Evolutionary conservation across 2,888 invertebrate genomes (phyloP).

Genomic region (Drosophila barbarae): DNA sequence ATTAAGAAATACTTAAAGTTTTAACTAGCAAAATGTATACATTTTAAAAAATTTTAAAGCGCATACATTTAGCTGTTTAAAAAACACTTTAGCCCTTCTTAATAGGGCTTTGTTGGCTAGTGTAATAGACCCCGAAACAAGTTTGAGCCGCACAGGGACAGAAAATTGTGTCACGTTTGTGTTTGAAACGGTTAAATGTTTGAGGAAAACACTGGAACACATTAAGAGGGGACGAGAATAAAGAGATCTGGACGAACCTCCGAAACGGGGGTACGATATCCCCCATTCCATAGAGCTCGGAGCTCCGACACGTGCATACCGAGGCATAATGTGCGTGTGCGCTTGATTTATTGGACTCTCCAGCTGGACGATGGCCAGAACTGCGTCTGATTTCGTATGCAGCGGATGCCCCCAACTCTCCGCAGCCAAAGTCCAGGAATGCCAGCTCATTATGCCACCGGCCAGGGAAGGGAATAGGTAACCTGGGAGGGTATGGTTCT

Average conservation of each 20-base stretch:
- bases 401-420: conserved; percentile 43
- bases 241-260: conserved; percentile 2
- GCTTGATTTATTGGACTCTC: conserved; percentile 67
- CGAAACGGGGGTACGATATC: conserved; percentile 14
- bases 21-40: background rate
- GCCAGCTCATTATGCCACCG: conserved; percentile 64
- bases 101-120: background rate
- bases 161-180: conserved; percentile 71
- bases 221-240: conserved; percentile 18
- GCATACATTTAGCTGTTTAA: background rate
- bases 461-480: background rate
- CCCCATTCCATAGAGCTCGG: conserved; percentile 9
- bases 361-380: conserved; percentile 28
- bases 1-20: background rate
- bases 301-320: conserved; percentile 52
- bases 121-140: conserved; percentile 64
- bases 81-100: background rate
- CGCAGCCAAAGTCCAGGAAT: conserved; percentile 52
- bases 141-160: conserved; percentile 61
- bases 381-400: conserved; percentile 62
- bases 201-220: conserved; percentile 34
- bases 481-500: conserved; percentile 29
- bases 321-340: conserved; percentile 71
- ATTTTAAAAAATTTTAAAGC: background rate
- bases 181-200: conserved; percentile 49